Percentiles rank a stretch among this genome's conserved stretches.
Conservation (phyloP, 2,888 invertebrate species). For the Crepidodera aurea region DNA sequence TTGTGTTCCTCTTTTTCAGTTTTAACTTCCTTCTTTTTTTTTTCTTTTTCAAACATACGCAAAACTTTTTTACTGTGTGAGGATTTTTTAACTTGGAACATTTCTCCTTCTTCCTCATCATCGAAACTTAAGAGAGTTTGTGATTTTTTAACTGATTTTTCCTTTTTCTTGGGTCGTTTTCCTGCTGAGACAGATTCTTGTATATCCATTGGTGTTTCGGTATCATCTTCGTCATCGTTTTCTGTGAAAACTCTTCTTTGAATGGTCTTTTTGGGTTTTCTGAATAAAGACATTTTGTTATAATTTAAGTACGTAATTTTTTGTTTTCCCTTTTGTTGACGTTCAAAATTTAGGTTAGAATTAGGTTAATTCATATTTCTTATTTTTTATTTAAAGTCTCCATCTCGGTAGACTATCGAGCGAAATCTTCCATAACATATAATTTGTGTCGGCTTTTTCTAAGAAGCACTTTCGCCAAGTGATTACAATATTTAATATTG, state of each 20-base stretch:
- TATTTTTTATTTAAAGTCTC: not conserved
- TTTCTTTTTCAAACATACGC: constrained; percentile 83
- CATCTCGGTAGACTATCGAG: too few species aligned
- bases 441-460: too few species aligned
- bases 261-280: constrained; percentile 86
- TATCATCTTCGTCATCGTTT: constrained; percentile 72
- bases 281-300: constrained; percentile 78
- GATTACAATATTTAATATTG: too few species aligned
- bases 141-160: constrained; percentile 61
- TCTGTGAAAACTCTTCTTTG: constrained; percentile 78
- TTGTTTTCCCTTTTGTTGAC: not conserved
- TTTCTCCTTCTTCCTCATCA: constrained; percentile 81
- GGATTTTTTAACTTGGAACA: constrained; percentile 95
- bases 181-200: constrained; percentile 53
- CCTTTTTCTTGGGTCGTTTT: constrained; percentile 58
- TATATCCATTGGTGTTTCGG: constrained; percentile 62
- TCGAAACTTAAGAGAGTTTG: constrained; percentile 83
- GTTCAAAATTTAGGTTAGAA: not conserved
- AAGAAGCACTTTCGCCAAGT: too few species aligned
- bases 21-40: constrained; percentile 67
- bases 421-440: too few species aligned
- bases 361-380: constrained; percentile 1
- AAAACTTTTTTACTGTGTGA: constrained; percentile 90
- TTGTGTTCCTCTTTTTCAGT: constrained; percentile 54
- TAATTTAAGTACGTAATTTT: not conserved